A percentile compares a stretch with the other conserved stretches of the same genome.
Evolutionary conservation across 2,113 vertebrate species (phyloP).

Genomic region (Uria aalge): DNA sequence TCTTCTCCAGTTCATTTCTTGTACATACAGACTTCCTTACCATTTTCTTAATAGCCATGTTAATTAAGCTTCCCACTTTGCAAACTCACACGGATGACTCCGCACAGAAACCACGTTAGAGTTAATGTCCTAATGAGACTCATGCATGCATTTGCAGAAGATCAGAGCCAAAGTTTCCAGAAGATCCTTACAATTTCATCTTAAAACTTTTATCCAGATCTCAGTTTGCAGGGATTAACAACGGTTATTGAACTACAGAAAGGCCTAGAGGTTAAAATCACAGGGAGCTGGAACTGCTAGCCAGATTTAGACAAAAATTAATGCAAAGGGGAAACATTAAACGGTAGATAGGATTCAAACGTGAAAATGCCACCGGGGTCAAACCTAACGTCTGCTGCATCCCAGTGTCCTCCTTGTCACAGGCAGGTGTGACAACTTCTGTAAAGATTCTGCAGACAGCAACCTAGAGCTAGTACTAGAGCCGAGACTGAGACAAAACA

Average conservation of each 20-base stretch:
- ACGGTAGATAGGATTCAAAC: background rate
- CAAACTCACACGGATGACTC: background rate
- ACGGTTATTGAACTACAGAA: background rate
- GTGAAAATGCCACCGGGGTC: background rate
- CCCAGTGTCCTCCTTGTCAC: background rate
- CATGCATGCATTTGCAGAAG: background rate
- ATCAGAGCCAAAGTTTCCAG: background rate
- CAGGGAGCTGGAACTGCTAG: fast-evolving
- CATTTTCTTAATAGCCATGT: background rate
- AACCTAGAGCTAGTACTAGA: background rate
- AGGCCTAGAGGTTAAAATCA: background rate
- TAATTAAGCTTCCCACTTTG: background rate
- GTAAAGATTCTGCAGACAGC: background rate
- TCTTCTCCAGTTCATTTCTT: background rate
- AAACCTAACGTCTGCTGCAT: background rate
- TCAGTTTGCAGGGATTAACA: background rate
- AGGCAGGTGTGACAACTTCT: background rate
- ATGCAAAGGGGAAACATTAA: background rate
- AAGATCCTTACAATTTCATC: background rate
- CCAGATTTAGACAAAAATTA: background rate
- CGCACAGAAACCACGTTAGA: background rate
- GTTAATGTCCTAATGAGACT: background rate
- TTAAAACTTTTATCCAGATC: background rate
- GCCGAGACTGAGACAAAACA: background rate
- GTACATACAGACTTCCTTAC: background rate